These are phyloP conservation scores for Erynnis tages DNA, from an alignment of 2,888 invertebrate genomes.

Conservation along the genomic window DNA sequence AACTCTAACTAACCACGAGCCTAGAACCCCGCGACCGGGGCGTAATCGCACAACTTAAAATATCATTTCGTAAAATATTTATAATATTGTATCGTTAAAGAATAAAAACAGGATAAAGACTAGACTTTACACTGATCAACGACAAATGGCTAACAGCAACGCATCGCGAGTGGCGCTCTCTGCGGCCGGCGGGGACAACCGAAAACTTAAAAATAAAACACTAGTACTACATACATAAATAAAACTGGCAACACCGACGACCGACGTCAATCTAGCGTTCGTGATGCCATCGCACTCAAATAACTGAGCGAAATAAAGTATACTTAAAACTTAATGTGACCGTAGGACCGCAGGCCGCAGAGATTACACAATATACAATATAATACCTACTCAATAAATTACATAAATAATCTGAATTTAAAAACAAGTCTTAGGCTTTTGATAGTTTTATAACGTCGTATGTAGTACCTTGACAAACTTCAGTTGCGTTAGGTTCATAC, in stretches of 20 bases:
- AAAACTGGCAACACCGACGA: conserved; percentile 32
- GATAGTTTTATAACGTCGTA: conserved; percentile 53
- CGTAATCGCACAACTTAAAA: conserved; percentile 72
- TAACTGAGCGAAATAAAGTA: conserved; percentile 43
- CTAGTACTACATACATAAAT: conserved; percentile 25
- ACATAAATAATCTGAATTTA: conserved; percentile 80
- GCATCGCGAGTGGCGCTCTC: conserved; percentile 54
- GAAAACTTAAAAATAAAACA: conserved; percentile 32
- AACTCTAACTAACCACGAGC: conserved; percentile 77
- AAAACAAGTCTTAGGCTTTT: conserved; percentile 79
- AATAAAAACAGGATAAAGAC: conserved; percentile 81
- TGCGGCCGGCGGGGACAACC: conserved; percentile 41
- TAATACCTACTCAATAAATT: conserved; percentile 77
- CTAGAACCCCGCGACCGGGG: conserved; percentile 60
- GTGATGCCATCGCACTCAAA: conserved; percentile 39
- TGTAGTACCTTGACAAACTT: conserved; percentile 47
- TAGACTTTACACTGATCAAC: conserved; percentile 82
- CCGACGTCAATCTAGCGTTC: conserved; percentile 1
- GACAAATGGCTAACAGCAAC: conserved; percentile 75
- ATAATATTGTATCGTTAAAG: conserved; percentile 70
- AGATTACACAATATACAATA: conserved; percentile 46
- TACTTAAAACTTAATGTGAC: conserved; percentile 45
- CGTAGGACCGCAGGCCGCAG: conserved; percentile 46
- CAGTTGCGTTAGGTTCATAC: conserved; percentile 37
- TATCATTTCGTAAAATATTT: conserved; percentile 77